Evolutionary conservation across 2,888 invertebrate species (phyloP), one percentile per base, ranked within the genome.

Genomic region (Gastracanthus pulcherrimus): DNA sequence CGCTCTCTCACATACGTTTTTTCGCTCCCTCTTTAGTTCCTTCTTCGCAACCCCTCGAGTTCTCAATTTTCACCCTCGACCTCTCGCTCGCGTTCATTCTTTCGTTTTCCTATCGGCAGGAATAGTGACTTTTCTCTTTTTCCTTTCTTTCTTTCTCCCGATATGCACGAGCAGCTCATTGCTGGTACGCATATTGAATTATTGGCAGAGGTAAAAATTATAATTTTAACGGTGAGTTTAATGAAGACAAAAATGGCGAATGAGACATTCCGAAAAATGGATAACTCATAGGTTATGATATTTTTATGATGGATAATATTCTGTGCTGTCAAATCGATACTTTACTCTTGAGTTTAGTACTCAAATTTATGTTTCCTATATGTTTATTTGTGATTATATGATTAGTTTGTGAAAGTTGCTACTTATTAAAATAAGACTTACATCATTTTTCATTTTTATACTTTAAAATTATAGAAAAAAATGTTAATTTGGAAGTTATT

Each of bases 11-110:
- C n/a, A n/a, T n/a, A n/a, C 4, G 23, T 9, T 11, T 23, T 23
- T 6, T 9, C 23, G n/a, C 38, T 34, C 38, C 13, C 58, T 13
- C 11, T 13, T 6, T 23, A n/a, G 16, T 16, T 38, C 36, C 5
- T 13, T 16, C n/a, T n/a, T n/a, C n/a, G 70, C 11, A 23, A 34
- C 26, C 74, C 48, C 74, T 74, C 64, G 75, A 51, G 64, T 51
- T 36, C 51, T 75, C 60, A 74, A 74, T 74, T 70, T 60, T 77
- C 76, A 36, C 66, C 75, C 76, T 38, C 76, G 36, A 67, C 38
- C 51, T 19, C 72, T 72, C 26, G 34, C 13, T 4, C 23, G n/a
- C 34, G 34, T 2, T 36, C 36, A 23, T 23, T 36, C 41, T 31
- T 60, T 48, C 60, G 38, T 16, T 55, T 36, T 19, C 23, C 34